Percentiles rank a stretch among this genome's conserved stretches.
These are phyloP conservation scores for Habropoda laboriosa DNA, from an alignment of 1,140 invertebrate genomes.

Conservation along the genomic window DNA sequence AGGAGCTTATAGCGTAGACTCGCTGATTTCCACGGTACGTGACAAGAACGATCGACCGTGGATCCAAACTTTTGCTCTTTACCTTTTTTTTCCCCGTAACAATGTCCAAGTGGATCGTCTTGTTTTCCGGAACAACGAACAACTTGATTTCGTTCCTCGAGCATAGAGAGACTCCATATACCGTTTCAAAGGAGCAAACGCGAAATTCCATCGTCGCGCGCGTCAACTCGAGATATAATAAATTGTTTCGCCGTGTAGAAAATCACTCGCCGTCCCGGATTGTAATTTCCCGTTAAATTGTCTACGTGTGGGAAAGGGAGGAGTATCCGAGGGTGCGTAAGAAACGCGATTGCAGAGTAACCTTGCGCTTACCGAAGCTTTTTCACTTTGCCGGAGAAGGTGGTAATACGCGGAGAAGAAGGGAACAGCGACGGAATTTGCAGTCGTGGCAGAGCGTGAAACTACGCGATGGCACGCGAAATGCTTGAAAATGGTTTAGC, in stretches of 20 bases:
- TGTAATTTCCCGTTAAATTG: too few relatives aligned
- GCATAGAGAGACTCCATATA: neutral
- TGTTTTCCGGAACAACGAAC: constrained; percentile 52
- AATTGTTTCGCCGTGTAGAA: too few relatives aligned
- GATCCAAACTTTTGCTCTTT: constrained; percentile 44
- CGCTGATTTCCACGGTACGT: constrained; percentile 71
- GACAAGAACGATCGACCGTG: constrained; percentile 63
- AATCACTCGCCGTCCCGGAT: too few relatives aligned
- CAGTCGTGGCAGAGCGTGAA: constrained; percentile 39
- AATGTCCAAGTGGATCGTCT: constrained; percentile 58
- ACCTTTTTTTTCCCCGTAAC: constrained; percentile 33
- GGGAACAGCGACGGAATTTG: constrained; percentile 38
- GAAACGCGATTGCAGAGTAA: neutral
- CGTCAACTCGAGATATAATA: too few relatives aligned
- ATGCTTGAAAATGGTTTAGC: constrained; percentile 47
- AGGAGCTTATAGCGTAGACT: constrained; percentile 59
- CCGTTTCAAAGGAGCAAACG: neutral
- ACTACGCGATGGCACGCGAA: constrained; percentile 48
- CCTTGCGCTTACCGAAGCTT: too few relatives aligned
- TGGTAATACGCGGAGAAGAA: neutral
- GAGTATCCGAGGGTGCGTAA: too few relatives aligned
- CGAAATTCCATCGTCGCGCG: accelerated
- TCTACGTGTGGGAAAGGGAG: too few relatives aligned
- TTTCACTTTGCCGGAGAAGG: too few relatives aligned
- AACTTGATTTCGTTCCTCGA: constrained; percentile 22